phyloP scores from a whole-genome alignment of 2,888 invertebrate genomes.

The Rotaria socialis region DNA sequence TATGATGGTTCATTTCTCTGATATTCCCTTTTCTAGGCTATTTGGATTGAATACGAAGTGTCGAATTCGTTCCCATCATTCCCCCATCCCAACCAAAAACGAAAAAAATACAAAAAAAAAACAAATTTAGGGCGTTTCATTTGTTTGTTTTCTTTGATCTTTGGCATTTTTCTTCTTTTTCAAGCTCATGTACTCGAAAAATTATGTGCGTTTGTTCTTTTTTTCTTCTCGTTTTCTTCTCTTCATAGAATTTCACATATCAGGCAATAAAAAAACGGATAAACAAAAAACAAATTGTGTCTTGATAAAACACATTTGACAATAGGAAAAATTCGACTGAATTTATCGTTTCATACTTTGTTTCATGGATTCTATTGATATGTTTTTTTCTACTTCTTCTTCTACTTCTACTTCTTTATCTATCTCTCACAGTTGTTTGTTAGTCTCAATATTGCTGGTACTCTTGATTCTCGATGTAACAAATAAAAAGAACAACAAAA shows the following conservation, averaged over 20 bases:
- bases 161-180: neutral
- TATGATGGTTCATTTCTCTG: neutral
- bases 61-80: neutral
- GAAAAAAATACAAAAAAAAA: too few relatives aligned
- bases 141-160: neutral
- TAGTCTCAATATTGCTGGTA: neutral
- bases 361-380: neutral
- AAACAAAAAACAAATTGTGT: neutral
- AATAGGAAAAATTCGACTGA: neutral
- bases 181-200: neutral
- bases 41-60: slow-evolving; percentile 23
- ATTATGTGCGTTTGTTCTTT: neutral
- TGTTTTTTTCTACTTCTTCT: neutral
- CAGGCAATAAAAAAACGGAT: neutral
- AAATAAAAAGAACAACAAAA: slow-evolving; percentile 6
- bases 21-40: neutral
- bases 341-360: neutral
- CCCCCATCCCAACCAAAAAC: neutral
- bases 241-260: neutral
- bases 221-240: neutral
- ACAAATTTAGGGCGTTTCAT: neutral
- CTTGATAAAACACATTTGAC: neutral
- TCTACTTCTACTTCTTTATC: neutral
- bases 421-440: neutral
- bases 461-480: neutral